Evolutionary conservation across 2,113 vertebrate genomes (phyloP).

Genomic region (Actenoides hombroni): DNA sequence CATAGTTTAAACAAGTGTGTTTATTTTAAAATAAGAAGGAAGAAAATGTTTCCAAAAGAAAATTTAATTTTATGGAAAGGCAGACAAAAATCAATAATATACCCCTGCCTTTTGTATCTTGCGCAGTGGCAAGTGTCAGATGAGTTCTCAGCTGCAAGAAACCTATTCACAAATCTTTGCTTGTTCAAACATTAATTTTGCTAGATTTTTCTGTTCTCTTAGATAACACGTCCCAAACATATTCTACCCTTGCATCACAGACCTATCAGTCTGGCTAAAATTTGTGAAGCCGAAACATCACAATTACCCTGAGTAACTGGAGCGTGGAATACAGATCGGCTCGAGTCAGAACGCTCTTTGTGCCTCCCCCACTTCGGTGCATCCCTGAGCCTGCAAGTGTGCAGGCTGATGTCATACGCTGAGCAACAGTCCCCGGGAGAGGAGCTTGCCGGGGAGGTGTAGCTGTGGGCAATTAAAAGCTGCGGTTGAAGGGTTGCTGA

Average conservation of each 20-base stretch:
- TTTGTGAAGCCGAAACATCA: neutral
- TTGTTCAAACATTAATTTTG: neutral
- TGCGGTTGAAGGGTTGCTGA: neutral
- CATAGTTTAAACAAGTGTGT: neutral
- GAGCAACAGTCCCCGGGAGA: constrained; percentile 35
- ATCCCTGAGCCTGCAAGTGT: constrained; percentile 39
- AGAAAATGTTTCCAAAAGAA: neutral
- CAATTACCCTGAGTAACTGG: constrained; percentile 44
- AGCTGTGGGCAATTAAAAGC: constrained; percentile 3
- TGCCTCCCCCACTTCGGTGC: constrained; percentile 27
- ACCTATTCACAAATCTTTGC: neutral
- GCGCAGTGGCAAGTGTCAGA: neutral
- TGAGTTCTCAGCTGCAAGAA: neutral
- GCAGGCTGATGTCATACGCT: constrained; percentile 45
- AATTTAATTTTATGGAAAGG: neutral
- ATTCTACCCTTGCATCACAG: neutral
- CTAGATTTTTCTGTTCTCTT: neutral
- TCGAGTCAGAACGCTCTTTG: constrained; percentile 57
- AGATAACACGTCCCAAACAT: neutral
- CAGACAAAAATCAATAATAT: neutral
- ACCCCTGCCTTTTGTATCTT: neutral
- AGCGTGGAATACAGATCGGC: constrained; percentile 38
- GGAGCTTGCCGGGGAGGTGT: constrained; percentile 35
- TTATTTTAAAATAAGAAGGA: neutral
- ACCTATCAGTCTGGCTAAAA: neutral